Base-by-base conservation (phyloP, 1,140 invertebrate species). In the Cydia pomonella region DNA sequence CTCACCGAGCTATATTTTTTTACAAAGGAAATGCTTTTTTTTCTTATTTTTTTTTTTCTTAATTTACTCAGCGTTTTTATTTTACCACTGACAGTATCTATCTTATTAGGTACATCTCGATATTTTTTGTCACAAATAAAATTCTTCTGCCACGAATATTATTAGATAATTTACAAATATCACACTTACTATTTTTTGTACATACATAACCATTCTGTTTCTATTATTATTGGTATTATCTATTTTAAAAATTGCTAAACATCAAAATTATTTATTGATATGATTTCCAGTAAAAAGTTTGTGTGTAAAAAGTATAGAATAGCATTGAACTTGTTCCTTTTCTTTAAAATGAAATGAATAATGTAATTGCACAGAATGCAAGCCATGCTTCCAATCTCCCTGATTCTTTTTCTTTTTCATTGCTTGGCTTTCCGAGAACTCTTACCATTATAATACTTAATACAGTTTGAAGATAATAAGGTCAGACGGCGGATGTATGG, bases 401-500 rank as follows among this genome's bases (percentile, higher is more conserved):
- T 9, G 53, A 59, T 10, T 59, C 62, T 25, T 69, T 59, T 69
- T 66, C n/a, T 27, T 38, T 69, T 69, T 69, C 16, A 29, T 38
- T 69, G 64, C 5, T 69, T 69, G 64, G 29, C 33, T 69, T 69
- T n/a, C 16, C 64, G 27, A 21, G 27, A 69, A 69, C 64, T n/a
- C 33, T 33, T 10, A 18, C 63, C 9, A 69, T 23, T 18, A 69
- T 69, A 38, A 33, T 41, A 38, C 64, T 69, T 69, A 69, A 69
- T 69, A 69, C 13, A 18, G 64, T 41, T 33, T 69, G 64, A 33
- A 69, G 27, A 69, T 69, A 69, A 69, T 69, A 69, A 69, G 64
- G n/a, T 69, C 64, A 33, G 27, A 33, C 64, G 29, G 29, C 27
- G 64, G 27, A 33, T 69, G 21, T 59, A 59, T 59, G 53, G 53